Evolutionary conservation across 2,888 invertebrate genomes (phyloP).

Genomic region (Bimastos eiseni): DNA sequence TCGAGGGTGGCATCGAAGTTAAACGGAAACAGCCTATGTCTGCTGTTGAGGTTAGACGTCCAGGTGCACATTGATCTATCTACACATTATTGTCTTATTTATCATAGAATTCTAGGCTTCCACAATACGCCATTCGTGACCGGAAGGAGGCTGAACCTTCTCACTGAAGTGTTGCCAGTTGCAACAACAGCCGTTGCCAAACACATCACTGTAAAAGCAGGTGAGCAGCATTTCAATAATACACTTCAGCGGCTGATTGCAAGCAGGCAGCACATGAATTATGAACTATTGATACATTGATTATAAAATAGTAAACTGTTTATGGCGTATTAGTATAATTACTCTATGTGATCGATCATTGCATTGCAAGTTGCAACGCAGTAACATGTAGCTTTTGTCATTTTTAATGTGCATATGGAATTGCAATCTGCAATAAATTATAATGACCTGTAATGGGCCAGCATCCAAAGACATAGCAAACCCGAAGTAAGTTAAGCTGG

Average conservation of each 20-base stretch:
- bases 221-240: not conserved
- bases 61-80: not conserved
- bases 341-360: not conserved
- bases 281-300: not conserved
- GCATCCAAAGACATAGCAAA: too few species aligned
- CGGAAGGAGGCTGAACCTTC: conserved; percentile 43
- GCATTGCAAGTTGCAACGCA: not conserved
- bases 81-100: not conserved
- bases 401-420: not conserved
- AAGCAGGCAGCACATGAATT: not conserved
- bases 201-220: conserved; percentile 34
- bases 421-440: not conserved
- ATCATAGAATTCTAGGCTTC: conserved; percentile 43
- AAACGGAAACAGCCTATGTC: too few species aligned
- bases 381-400: not conserved
- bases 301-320: too few species aligned
- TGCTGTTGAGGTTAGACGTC: not conserved
- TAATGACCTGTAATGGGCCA: too few species aligned
- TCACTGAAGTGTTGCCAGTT: conserved; percentile 42
- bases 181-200: conserved; percentile 41
- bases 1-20: too few species aligned
- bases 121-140: conserved; percentile 46
- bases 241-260: not conserved
- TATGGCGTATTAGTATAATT: too few species aligned
- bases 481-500: too few species aligned